Evolutionary conservation across 2,888 invertebrate species (phyloP), one percentile per base, ranked within the genome.

Genomic region (Scaptomyza reducta): DNA sequence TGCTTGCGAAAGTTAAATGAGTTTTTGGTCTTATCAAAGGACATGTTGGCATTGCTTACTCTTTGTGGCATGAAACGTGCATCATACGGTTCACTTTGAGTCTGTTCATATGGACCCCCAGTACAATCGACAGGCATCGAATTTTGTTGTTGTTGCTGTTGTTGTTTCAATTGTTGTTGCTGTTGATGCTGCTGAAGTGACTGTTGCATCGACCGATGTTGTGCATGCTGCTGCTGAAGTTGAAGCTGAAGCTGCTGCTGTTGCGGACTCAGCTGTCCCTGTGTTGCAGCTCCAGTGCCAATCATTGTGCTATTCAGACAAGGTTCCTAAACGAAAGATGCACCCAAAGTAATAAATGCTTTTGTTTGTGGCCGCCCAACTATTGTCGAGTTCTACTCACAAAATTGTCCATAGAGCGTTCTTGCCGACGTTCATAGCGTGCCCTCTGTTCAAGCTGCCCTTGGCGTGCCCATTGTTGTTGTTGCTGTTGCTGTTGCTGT

Each of bases 231-330:
- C 2, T 35, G 56, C 14, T 18, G 53, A 0, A 13, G 11, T 3
- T 54, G 54, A 2, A 61, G 49, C 14, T 6, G 64, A 9, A 10
- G 62, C 5, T 31, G 50, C 35, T 5, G 29, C 1, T 10, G 16
- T 1, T 9, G 35, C 11, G 16, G 29, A 2, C 14, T 31, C 14
- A 9, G 1, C 27, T 40, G 50, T 7, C 3, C 27, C 66, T 41
- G 50, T 5, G 25, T 9, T 1, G 16, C 5, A 35, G 50, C n/a
- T 41, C 25, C 6, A 50, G 13, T 13, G 33, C 13, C 42, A 25
- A 62, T 53, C 74, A 51, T 74, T 2, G 78, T 76, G 65, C 79
- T 78, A 56, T 78, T 79, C 6, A 76, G 31, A 6, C 18, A 27
- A 1, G 78, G 79, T 25, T 76, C 51, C 78, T 78, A 61, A 47